Percentiles rank a stretch among this genome's conserved stretches.
Conservation (phyloP, 2,888 invertebrate species). For the Andrena bicolor region DNA sequence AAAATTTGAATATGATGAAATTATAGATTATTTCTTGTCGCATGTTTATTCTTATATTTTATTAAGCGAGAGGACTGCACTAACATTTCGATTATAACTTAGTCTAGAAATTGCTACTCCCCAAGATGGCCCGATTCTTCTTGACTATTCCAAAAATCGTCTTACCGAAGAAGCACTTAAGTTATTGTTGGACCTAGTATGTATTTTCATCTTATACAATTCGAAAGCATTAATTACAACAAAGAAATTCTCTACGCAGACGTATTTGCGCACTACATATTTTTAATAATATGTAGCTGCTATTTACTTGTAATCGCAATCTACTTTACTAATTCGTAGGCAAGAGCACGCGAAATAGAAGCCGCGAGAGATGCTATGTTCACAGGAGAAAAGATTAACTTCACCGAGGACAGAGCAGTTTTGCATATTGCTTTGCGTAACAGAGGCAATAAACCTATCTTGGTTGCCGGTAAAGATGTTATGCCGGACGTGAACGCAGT, state of each 20-base stretch:
- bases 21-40: neutral
- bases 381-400: conserved; percentile 97
- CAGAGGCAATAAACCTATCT: conserved; percentile 91
- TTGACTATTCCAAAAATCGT: conserved; percentile 99
- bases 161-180: conserved; percentile 92
- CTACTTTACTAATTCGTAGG: conserved; percentile 83
- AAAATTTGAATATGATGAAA: neutral
- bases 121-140: conserved; percentile 94
- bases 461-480: conserved; percentile 95
- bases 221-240: neutral
- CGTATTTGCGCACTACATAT: neutral
- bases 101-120: conserved; percentile 92
- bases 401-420: conserved; percentile 98
- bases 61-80: conserved; percentile 47
- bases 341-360: conserved; percentile 92
- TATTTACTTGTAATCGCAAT: conserved; percentile 1
- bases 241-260: neutral
- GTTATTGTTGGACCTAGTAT: conserved; percentile 92
- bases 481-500: conserved; percentile 97
- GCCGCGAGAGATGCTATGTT: conserved; percentile 96
- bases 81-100: conserved; percentile 69
- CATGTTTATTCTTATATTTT: neutral
- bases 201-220: conserved; percentile 14
- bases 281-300: neutral
- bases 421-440: conserved; percentile 97